A percentile compares a stretch with the other conserved stretches of the same genome.
Evolutionary conservation across 1,140 invertebrate genomes (phyloP).

Genomic region (Hylaeus volcanicus): DNA sequence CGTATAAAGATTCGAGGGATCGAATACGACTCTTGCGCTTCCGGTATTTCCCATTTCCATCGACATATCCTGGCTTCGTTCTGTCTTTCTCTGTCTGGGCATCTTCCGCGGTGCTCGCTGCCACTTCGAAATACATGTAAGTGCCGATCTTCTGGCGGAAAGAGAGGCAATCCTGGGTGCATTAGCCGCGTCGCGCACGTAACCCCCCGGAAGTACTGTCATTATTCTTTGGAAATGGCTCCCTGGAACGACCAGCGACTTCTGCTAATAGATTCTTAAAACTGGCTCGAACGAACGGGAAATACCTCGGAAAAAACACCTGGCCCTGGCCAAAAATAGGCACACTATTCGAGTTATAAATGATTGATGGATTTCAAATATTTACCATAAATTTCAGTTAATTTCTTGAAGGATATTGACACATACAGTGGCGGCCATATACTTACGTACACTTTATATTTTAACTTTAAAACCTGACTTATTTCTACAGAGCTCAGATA

Average conservation of each 20-base stretch:
- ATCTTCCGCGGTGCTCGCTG: background rate
- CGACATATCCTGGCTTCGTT: slow-evolving; percentile 26
- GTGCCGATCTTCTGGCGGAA: slow-evolving; percentile 47
- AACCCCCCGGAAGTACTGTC: slow-evolving; percentile 12
- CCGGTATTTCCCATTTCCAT: slow-evolving; percentile 50
- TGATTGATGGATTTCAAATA: too few relatives aligned
- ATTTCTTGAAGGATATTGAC: too few relatives aligned
- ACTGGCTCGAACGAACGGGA: background rate
- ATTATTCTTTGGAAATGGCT: slow-evolving; percentile 39
- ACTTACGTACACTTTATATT: too few relatives aligned
- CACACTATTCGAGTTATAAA: too few relatives aligned
- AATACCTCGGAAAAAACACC: background rate
- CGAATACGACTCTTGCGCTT: slow-evolving; percentile 43
- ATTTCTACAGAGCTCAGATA: too few relatives aligned
- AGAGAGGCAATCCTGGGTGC: slow-evolving; percentile 38
- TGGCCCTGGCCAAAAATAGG: background rate
- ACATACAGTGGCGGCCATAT: too few relatives aligned
- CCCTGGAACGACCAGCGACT: background rate
- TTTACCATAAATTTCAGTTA: too few relatives aligned
- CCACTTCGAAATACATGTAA: slow-evolving; percentile 34
- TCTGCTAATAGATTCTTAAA: slow-evolving; percentile 12
- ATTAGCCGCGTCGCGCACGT: slow-evolving; percentile 24
- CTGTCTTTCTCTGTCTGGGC: background rate
- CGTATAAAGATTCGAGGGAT: background rate
- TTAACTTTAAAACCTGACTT: too few relatives aligned